Evolutionary conservation across 2,113 vertebrate genomes (phyloP).

Genomic region (Pangasianodon gigas): DNA sequence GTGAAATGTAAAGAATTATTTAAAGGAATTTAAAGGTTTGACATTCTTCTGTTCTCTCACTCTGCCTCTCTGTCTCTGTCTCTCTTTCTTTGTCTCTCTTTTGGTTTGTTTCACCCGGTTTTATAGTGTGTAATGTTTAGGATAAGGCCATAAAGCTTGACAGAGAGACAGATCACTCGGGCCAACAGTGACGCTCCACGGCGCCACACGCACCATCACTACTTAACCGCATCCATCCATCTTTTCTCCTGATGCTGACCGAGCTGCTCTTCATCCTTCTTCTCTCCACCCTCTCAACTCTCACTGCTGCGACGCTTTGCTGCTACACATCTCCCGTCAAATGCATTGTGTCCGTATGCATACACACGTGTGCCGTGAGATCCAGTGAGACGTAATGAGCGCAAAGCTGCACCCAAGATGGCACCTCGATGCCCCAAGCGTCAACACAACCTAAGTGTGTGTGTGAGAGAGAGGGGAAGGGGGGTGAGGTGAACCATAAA

Average conservation of each 20-base stretch:
- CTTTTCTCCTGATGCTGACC: constrained; percentile 51
- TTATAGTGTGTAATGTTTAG: constrained; percentile 16
- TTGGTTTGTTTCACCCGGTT: background rate
- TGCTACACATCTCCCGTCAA: background rate
- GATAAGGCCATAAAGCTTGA: constrained; percentile 12
- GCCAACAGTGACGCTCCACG: background rate
- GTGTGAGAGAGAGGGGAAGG: background rate
- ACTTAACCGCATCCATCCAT: constrained; percentile 33
- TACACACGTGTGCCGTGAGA: constrained; percentile 18
- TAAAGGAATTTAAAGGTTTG: background rate
- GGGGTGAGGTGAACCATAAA: constrained; percentile 43
- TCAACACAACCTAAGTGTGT: constrained; percentile 41
- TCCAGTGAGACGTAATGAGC: constrained; percentile 45
- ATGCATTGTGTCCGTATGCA: constrained; percentile 5
- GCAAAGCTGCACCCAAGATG: constrained; percentile 45
- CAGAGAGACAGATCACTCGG: background rate
- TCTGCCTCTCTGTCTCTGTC: background rate
- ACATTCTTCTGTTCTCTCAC: background rate
- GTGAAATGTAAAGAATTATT: background rate
- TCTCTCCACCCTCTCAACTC: constrained; percentile 39
- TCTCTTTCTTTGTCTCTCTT: background rate
- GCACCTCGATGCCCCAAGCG: constrained; percentile 42
- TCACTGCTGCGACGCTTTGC: background rate
- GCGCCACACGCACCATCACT: constrained; percentile 6
- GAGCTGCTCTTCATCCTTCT: constrained; percentile 47